Evolutionary conservation across 2,113 vertebrate genomes (phyloP).

Genomic region (Oreochromis aureus): DNA sequence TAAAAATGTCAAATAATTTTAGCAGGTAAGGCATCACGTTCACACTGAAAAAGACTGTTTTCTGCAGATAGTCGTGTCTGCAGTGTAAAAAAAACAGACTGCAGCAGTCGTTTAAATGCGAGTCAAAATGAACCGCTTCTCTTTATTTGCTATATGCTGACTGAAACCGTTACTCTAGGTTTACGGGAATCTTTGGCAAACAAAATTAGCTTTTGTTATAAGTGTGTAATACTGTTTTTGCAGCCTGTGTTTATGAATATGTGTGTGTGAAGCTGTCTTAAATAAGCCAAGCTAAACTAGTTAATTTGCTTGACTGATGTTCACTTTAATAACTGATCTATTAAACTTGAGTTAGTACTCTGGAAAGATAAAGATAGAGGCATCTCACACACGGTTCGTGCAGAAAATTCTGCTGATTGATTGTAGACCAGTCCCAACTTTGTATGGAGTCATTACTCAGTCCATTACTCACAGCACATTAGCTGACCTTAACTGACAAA

Average conservation of each 20-base stretch:
- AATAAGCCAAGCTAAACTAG: not conserved
- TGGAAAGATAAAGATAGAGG: not conserved
- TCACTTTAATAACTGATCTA: not conserved
- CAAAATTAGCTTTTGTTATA: not conserved
- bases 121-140: not conserved
- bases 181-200: not conserved
- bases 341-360: not conserved
- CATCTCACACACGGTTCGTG: not conserved
- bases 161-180: not conserved
- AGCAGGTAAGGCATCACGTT: not conserved
- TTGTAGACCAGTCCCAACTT: constrained; percentile 4
- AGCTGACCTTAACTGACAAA: constrained; percentile 30
- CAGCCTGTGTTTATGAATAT: accelerated
- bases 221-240: not conserved
- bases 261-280: not conserved
- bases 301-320: constrained; percentile 7
- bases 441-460: constrained; percentile 14
- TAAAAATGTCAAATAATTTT: not conserved
- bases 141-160: not conserved
- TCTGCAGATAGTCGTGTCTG: not conserved
- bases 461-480: constrained; percentile 48
- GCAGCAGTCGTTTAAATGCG: not conserved
- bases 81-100: not conserved
- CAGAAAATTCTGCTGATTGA: constrained; percentile 13
- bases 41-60: not conserved